Conservation (phyloP, 2,113 vertebrate species). For the Myrmophylax atrothorax region DNA sequence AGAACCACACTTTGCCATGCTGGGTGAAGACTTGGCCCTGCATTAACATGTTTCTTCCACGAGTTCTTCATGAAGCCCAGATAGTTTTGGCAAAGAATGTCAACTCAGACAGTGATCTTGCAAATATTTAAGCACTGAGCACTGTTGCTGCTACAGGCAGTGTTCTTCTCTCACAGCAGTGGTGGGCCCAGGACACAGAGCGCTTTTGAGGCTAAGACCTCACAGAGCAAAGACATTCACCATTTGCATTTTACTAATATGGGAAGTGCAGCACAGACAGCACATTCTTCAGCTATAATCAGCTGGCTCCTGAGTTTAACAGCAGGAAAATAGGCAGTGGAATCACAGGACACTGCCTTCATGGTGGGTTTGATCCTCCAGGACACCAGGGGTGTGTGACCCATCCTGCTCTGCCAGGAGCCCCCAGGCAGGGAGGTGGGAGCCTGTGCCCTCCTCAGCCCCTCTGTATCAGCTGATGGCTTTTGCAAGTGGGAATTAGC, state of each 20-base stretch:
- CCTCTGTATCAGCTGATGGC: background rate
- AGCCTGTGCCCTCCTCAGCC: background rate
- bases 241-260: background rate
- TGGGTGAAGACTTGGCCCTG: background rate
- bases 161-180: background rate
- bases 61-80: constrained; percentile 30
- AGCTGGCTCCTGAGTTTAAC: background rate
- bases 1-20: fast-evolving
- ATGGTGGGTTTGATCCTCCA: background rate
- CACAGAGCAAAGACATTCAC: background rate
- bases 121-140: background rate
- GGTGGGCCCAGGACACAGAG: background rate
- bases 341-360: background rate
- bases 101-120: background rate
- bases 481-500: background rate
- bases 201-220: background rate
- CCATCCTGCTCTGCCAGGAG: background rate
- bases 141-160: background rate
- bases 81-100: constrained; percentile 37
- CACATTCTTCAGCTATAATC: background rate
- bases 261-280: background rate
- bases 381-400: fast-evolving
- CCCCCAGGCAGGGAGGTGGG: background rate
- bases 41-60: constrained; percentile 46
- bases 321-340: background rate